Percentiles rank a stretch among this genome's conserved stretches.
Evolutionary conservation across 2,888 invertebrate genomes (phyloP).

Genomic region (Metalampra italica): DNA sequence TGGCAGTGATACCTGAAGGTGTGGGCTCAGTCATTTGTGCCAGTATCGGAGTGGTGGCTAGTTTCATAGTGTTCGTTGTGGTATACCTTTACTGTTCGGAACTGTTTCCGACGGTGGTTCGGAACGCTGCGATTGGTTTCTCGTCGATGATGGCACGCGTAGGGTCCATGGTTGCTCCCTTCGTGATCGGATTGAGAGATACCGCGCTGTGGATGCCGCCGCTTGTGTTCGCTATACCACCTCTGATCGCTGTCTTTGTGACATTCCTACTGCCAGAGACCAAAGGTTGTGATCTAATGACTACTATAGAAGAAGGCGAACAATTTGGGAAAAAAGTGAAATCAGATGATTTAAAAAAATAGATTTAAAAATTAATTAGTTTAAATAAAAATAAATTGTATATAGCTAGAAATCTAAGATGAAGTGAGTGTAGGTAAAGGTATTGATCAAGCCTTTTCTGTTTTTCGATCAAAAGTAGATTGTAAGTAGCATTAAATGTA

Average conservation of each 20-base stretch:
- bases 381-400: neutral
- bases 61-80: constrained; percentile 90
- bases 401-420: neutral
- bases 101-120: constrained; percentile 91
- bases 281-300: constrained; percentile 84
- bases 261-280: constrained; percentile 86
- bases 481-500: no score
- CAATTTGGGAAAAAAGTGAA: constrained; percentile 61
- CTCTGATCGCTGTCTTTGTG: constrained; percentile 77
- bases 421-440: neutral
- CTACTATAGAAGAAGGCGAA: constrained; percentile 90
- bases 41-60: constrained; percentile 86
- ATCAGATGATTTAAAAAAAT: constrained; percentile 81
- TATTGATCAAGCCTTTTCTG: neutral
- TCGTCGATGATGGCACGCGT: constrained; percentile 93
- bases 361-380: constrained; percentile 38
- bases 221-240: constrained; percentile 83
- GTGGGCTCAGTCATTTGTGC: constrained; percentile 79
- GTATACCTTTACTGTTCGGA: constrained; percentile 93
- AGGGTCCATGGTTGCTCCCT: constrained; percentile 92
- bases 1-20: constrained; percentile 74
- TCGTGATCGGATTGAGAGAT: constrained; percentile 81
- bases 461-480: neutral
- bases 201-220: constrained; percentile 82
- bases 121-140: constrained; percentile 92